Evolutionary conservation across 2,113 vertebrate species (phyloP), one percentile per base, ranked within the genome.

Genomic region (Meriones unguiculatus): DNA sequence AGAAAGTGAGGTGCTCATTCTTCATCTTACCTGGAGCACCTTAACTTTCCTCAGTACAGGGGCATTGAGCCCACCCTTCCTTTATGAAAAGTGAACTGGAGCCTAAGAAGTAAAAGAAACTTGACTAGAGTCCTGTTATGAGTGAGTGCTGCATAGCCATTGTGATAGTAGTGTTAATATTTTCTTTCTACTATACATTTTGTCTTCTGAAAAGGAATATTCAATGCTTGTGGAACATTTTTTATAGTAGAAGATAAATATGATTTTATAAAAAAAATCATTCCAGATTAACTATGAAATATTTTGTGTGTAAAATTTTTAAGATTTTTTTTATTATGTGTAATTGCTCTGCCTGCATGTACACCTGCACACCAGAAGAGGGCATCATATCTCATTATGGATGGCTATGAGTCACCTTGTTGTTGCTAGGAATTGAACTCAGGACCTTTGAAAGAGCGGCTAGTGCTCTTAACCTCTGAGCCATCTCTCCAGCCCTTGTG

Each of bases 201-300:
- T 89, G 10, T 85, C 62, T 94, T 81, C 78, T 87, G n/a, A 80
- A 84, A 93, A 96, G 70, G 80, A 95, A 62, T 82, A 7, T 77
- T 73, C 64, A 94, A 24, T 25, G 59, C 25, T 93, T 93, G 59
- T 64, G 38, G 22, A 95, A 2, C 54, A 78, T 54, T 65, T 73
- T 94, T 93, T 20, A 64, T 86, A 65, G 86, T 72, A 35, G 8
- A 87, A 17, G 4, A 77, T 88, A 78, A 94, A 87, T 93, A 62
- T 59, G 11, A 3, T 89, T 93, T 95, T 77, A 78, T 64, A 72
- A 96, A 97, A 97, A 96, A 97, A 91, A 67, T 93, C 52, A 85
- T 57, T 69, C 86, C 32, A 88, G 25, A 85, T 90, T 28, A 75
- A 15, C 50, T 75, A 73, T 54, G 81, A 94, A 80, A 20, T 77